phyloP scores from a whole-genome alignment of 2,888 invertebrate genomes.

The Resseliella maxima region DNA sequence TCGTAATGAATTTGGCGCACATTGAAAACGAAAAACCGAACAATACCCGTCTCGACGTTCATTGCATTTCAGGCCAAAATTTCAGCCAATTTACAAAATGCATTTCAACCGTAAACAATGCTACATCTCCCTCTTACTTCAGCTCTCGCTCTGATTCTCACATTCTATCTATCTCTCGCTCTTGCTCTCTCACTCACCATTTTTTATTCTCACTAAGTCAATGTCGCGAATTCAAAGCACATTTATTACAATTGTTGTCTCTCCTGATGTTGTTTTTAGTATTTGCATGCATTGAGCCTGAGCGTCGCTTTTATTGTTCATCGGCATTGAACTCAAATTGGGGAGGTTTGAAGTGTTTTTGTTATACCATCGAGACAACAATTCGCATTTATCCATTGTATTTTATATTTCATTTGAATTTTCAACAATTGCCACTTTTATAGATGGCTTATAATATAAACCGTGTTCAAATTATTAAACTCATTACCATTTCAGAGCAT shows the following conservation, averaged over 20 bases:
- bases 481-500: slow-evolving; percentile 19
- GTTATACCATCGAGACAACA: neutral
- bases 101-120: slow-evolving; percentile 24
- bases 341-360: neutral
- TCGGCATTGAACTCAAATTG: neutral
- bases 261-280: neutral
- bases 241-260: neutral
- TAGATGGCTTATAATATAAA: neutral
- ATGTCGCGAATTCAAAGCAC: neutral
- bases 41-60: neutral
- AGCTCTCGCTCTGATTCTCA: neutral
- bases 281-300: neutral
- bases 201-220: too few species aligned
- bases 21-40: neutral
- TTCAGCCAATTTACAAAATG: slow-evolving; percentile 42
- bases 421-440: slow-evolving; percentile 45
- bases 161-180: too few species aligned
- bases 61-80: slow-evolving; percentile 9
- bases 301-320: neutral
- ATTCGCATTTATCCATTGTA: neutral
- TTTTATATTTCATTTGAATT: slow-evolving; percentile 29
- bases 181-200: too few species aligned
- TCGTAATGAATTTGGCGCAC: slow-evolving; percentile 45
- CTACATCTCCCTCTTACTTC: too few species aligned
- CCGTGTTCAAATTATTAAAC: slow-evolving; percentile 50